phyloP scores from a whole-genome alignment of 2,797 vertebrate species.

The Acanthiza pusilla region DNA sequence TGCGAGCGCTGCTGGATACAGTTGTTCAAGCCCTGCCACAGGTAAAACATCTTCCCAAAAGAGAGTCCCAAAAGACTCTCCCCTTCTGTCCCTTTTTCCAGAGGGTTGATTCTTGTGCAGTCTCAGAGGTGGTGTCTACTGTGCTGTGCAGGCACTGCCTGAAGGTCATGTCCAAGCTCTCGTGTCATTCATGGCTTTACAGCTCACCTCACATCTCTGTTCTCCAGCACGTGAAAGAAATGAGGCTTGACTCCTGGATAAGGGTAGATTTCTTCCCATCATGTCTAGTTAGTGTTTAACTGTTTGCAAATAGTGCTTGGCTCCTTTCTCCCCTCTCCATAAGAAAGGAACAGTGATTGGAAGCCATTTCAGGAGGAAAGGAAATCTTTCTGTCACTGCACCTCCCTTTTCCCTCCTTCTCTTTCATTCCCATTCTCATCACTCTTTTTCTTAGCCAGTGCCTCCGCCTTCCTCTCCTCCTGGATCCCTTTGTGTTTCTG shows the following conservation, averaged over 20 bases:
- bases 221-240: not conserved
- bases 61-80: not conserved
- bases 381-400: not conserved
- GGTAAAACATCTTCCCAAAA: slow-evolving; percentile 72
- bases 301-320: not conserved
- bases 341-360: not conserved
- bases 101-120: not conserved
- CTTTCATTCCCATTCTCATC: not conserved
- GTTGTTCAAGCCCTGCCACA: slow-evolving; percentile 95
- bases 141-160: not conserved
- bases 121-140: not conserved
- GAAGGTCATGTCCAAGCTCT: not conserved
- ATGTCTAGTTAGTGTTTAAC: not conserved
- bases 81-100: not conserved
- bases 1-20: slow-evolving; percentile 92
- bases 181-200: not conserved
- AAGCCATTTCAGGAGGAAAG: slow-evolving; percentile 2
- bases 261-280: not conserved
- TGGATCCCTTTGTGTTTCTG: not conserved
- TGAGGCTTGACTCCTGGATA: not conserved
- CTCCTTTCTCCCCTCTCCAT: not conserved
- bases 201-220: not conserved
- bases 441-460: not conserved
- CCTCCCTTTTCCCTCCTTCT: not conserved
- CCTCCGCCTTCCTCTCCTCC: not conserved